Percentiles rank a stretch among this genome's conserved stretches.
phyloP scores from a whole-genome alignment of 2,797 vertebrate species.

The Salmo trutta region DNA sequence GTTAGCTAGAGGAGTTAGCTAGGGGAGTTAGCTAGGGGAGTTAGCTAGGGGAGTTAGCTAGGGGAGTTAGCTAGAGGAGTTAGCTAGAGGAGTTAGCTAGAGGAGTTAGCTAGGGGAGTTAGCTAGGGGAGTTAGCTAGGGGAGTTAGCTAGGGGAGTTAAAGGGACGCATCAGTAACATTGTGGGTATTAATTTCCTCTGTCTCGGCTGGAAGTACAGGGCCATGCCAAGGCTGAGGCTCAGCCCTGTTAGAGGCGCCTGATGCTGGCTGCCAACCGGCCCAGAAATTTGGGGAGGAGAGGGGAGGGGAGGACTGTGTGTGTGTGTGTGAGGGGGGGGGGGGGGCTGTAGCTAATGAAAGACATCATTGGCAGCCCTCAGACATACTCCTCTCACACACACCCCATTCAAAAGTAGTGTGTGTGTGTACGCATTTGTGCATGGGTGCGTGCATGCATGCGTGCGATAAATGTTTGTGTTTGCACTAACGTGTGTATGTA shows the following conservation, averaged over 20 bases:
- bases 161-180: constrained; percentile 59
- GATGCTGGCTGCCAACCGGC: constrained; percentile 46
- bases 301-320: not conserved
- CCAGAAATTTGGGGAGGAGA: constrained; percentile 68
- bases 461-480: not conserved
- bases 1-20: no score
- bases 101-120: no score
- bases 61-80: constrained; percentile 14
- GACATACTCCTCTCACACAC: constrained; percentile 43
- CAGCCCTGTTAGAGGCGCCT: constrained; percentile 37
- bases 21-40: no score
- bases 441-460: constrained; percentile 19
- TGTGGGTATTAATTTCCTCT: constrained; percentile 67
- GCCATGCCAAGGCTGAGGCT: constrained; percentile 42
- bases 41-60: no score
- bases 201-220: constrained; percentile 42
- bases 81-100: no score
- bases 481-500: constrained; percentile 12
- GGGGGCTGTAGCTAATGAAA: constrained; percentile 30
- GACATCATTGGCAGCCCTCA: constrained; percentile 38
- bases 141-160: not conserved
- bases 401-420: constrained; percentile 21
- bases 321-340: no score
- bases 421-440: constrained; percentile 7
- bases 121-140: no score